phyloP scores from a whole-genome alignment of 2,113 vertebrate species.

The Garra rufa region DNA sequence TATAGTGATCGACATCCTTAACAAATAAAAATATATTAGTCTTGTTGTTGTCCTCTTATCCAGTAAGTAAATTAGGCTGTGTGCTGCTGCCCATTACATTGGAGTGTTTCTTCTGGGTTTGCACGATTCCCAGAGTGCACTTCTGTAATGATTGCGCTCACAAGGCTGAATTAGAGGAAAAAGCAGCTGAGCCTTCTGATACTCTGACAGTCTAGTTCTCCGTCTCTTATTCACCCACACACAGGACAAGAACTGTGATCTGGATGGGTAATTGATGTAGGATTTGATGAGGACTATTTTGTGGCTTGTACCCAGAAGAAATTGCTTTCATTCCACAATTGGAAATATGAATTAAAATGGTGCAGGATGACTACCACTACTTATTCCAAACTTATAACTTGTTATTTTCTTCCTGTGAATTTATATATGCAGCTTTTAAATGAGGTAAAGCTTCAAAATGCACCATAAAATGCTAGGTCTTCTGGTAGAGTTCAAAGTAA shows the following conservation, averaged over 20 bases:
- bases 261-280: neutral
- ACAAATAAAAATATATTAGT: slow-evolving; percentile 28
- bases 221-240: neutral
- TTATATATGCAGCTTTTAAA: too few species aligned
- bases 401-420: too few species aligned
- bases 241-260: neutral
- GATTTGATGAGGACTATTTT: neutral
- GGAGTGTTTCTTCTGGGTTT: slow-evolving; percentile 52
- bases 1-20: neutral
- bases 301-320: neutral
- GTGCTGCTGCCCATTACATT: slow-evolving; percentile 20
- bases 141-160: slow-evolving; percentile 62
- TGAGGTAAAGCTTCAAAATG: neutral
- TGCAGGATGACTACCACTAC: neutral
- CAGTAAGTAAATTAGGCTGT: slow-evolving; percentile 38
- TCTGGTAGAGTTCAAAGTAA: neutral
- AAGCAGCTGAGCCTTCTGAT: slow-evolving; percentile 69
- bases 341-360: neutral
- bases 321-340: neutral
- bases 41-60: slow-evolving; percentile 25
- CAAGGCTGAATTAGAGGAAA: slow-evolving; percentile 26
- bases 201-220: neutral
- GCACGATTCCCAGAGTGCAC: slow-evolving; percentile 53
- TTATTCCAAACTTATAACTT: neutral
- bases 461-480: neutral